Percentiles rank a stretch among this genome's conserved stretches.
Conservation (phyloP, 2,797 vertebrate species). For the Calcarius lapponicus region DNA sequence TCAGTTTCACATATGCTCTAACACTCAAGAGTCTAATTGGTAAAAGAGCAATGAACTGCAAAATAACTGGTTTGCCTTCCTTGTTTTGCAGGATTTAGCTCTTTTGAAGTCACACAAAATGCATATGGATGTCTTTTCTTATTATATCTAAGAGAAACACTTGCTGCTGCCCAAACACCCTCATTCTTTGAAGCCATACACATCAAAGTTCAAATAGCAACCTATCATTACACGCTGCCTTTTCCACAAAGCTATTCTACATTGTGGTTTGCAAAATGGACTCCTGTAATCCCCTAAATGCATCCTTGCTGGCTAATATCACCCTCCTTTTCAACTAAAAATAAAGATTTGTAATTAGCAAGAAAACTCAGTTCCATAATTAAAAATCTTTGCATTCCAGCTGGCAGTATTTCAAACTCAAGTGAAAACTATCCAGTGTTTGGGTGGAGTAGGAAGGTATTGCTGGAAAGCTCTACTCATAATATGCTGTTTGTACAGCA, state of each 20-base stretch:
- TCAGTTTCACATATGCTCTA: neutral
- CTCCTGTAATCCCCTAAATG: slow-evolving; percentile 24
- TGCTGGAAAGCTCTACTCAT: slow-evolving; percentile 38
- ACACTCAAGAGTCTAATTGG: neutral
- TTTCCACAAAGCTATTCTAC: neutral
- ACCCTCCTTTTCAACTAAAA: slow-evolving; percentile 41
- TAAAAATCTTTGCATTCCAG: slow-evolving; percentile 33
- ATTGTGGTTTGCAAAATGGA: neutral
- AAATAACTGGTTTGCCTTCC: neutral
- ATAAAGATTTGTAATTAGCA: slow-evolving; percentile 20
- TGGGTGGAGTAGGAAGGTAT: slow-evolving; percentile 42
- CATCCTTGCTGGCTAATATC: neutral
- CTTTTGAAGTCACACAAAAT: slow-evolving; percentile 22
- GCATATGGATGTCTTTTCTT: neutral
- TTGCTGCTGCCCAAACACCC: slow-evolving; percentile 9
- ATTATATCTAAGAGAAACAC: neutral
- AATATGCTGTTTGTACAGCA: slow-evolving; percentile 40
- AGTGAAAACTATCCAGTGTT: neutral
- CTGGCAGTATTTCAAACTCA: neutral
- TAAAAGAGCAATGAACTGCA: neutral
- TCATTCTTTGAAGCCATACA: slow-evolving; percentile 36
- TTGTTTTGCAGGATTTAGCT: neutral
- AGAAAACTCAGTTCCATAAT: slow-evolving; percentile 18
- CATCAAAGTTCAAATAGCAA: slow-evolving; percentile 32
- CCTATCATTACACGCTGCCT: neutral